phyloP scores from a whole-genome alignment of 2,888 invertebrate genomes.

The Epistrophe eligans region DNA sequence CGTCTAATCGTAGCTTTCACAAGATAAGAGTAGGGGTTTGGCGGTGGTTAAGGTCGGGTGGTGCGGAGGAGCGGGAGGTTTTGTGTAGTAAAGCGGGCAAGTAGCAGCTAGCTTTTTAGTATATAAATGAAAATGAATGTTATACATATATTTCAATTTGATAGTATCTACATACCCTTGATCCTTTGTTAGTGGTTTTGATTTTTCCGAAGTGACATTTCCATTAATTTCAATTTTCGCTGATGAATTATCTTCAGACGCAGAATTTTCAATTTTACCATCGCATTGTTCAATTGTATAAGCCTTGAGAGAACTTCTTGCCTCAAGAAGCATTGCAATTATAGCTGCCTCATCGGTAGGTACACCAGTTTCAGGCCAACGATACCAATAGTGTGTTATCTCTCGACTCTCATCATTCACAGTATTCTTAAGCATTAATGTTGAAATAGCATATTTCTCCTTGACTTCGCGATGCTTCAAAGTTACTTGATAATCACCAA shows the following conservation, averaged over 20 bases:
- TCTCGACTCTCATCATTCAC: conserved; percentile 93
- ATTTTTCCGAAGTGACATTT: conserved; percentile 78
- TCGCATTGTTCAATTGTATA: conserved; percentile 82
- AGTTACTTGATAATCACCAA: conserved; percentile 93
- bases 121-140: neutral
- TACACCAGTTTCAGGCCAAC: conserved; percentile 94
- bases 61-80: too few relatives aligned
- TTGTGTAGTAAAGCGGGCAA: too few relatives aligned
- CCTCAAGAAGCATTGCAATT: conserved; percentile 94
- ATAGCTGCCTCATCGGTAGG: conserved; percentile 93
- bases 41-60: too few relatives aligned
- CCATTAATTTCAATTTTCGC: conserved; percentile 80
- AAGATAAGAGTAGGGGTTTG: too few relatives aligned
- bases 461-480: conserved; percentile 94
- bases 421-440: conserved; percentile 92
- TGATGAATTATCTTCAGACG: conserved; percentile 58
- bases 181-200: conserved; percentile 78
- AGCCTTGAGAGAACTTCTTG: conserved; percentile 85
- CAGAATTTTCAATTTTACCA: conserved; percentile 74
- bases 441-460: conserved; percentile 95
- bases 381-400: conserved; percentile 96
- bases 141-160: neutral
- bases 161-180: conserved; percentile 80
- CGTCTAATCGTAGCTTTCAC: too few relatives aligned
- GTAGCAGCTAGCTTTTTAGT: too few relatives aligned